Evolutionary conservation across 2,888 invertebrate genomes (phyloP), one percentile per base, ranked within the genome.

Genomic region (Alitta virens): DNA sequence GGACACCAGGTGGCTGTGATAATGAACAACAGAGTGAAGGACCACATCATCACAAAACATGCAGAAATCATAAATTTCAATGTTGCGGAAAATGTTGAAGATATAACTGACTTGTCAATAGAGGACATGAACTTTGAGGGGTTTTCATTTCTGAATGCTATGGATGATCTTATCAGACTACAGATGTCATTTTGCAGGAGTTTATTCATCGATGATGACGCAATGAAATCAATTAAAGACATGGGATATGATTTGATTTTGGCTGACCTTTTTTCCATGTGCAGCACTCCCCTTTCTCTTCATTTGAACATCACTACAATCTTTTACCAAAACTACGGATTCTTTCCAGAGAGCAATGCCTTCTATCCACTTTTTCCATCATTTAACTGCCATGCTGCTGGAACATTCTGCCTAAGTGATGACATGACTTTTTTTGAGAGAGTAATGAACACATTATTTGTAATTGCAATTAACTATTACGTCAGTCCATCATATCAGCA

Each of bases 361-460:
- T 33, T 52, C n/a, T 51, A 43, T 42, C 59, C 59, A 2, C 21
- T 51, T 16, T 21, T 59, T 24, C 52, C 52, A 3, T 59, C 59
- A 21, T 52, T 59, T 23, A 40, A 40, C 14, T 43, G 43, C 5
- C 57, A 43, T 18, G 16, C 49, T 16, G 18, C 3, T 7, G 18
- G 46, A 21, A 21, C 21, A n/a, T 18, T 21, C 46, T 46, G 40
- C 40, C 9, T 40, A 9, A 7, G n/a, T n/a, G 50, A 49, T 49
- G 21, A 49, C 14, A 49, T 49, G 50, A 18, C 50, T 16, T n/a
- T 49, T 7, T 49, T 49, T 49, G 50, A 49, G 18, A 49, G 18
- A 21, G 50, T 49, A 7, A 12, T n/a, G 18, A 49, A 7, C 18
- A 18, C 18, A n/a, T 16, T 40, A 16, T 40, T 40, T 12, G 12